Evolutionary conservation across 2,113 vertebrate genomes (phyloP), one percentile per base, ranked within the genome.

Genomic region (Apodemus sylvaticus): DNA sequence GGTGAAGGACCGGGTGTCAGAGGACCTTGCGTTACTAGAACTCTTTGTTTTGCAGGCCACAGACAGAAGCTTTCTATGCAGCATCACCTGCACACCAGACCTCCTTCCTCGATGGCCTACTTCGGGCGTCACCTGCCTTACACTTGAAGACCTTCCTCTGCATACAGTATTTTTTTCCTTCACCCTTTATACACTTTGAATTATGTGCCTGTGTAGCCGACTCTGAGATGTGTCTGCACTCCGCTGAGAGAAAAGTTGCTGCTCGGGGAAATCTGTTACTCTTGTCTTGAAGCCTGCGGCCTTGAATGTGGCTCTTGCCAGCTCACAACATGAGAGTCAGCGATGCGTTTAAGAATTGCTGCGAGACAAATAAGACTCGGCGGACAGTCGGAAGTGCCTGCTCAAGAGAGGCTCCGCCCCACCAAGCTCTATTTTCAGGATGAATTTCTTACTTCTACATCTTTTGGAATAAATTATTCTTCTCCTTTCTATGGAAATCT

Each of bases 11-110:
- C 36, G 29, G 48, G 71, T 24, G 66, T 55, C 55, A 29, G 86
- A 55, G 51, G 68, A 31, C 55, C n/a, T 76, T 62, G 39, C 92
- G 70, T 98, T 95, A 98, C 93, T 93, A 91, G 93, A 91, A 87
- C 86, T 39, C 86, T 98, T 98, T 98, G 91, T 98, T 98, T 99
- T 99, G 85, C 98, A 99, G 98, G 98, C 98, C 90, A 85, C 88
- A 95, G 97, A 98, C 97, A 98, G 36, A 95, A 94, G 95, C 92
- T 55, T 98, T 98, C 60, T 97, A 90, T 97, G 97, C 86, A 95
- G 93, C 97, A 93, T 34, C 93, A 96, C 74, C 96, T 86, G 88
- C 22, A 93, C 94, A 94, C 93, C 97, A 98, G 95, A 97, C 31
- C 22, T 91, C 97, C 96, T 97, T 94, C 93, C 86, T 97, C 96